Conservation (phyloP, 2,113 vertebrate genomes). For the Micromys minutus region DNA sequence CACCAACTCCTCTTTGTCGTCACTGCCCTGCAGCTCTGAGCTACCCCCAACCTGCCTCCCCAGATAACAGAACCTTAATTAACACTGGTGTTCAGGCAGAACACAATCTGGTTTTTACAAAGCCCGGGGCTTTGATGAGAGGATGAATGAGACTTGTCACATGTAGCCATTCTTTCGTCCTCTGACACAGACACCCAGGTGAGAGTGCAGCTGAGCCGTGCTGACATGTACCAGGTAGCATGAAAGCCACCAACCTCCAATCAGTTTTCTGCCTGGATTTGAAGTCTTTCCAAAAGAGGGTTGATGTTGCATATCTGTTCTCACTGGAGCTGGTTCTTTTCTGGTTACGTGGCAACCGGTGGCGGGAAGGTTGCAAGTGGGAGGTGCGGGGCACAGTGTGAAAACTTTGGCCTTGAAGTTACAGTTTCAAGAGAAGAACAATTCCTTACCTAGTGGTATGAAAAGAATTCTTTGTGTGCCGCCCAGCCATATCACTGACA, state of each 20-base stretch:
- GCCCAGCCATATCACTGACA: neutral
- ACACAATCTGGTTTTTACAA: neutral
- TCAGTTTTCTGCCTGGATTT: slow-evolving; percentile 41
- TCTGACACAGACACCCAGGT: slow-evolving; percentile 57
- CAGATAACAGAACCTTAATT: slow-evolving; percentile 62
- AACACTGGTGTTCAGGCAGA: slow-evolving; percentile 37
- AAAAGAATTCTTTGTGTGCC: slow-evolving; percentile 55
- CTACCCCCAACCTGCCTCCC: slow-evolving; percentile 20
- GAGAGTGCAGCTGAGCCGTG: neutral
- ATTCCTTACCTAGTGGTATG: slow-evolving; percentile 45
- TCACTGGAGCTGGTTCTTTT: neutral
- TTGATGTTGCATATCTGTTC: neutral
- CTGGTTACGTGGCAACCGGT: slow-evolving; percentile 43
- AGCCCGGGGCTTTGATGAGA: slow-evolving; percentile 55
- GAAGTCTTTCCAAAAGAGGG: slow-evolving; percentile 49
- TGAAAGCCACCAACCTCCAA: slow-evolving; percentile 19
- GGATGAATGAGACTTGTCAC: slow-evolving; percentile 22
- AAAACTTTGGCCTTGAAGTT: slow-evolving; percentile 64
- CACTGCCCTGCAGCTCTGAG: slow-evolving; percentile 17
- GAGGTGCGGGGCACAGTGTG: neutral
- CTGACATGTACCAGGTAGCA: slow-evolving; percentile 16
- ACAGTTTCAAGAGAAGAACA: slow-evolving; percentile 58
- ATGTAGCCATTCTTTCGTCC: neutral
- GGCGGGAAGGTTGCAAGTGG: neutral
- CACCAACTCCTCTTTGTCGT: slow-evolving; percentile 3